A percentile compares a stretch with the other conserved stretches of the same genome.
Conservation (phyloP, 2,113 vertebrate species). For the Pseudopipra pipra region DNA sequence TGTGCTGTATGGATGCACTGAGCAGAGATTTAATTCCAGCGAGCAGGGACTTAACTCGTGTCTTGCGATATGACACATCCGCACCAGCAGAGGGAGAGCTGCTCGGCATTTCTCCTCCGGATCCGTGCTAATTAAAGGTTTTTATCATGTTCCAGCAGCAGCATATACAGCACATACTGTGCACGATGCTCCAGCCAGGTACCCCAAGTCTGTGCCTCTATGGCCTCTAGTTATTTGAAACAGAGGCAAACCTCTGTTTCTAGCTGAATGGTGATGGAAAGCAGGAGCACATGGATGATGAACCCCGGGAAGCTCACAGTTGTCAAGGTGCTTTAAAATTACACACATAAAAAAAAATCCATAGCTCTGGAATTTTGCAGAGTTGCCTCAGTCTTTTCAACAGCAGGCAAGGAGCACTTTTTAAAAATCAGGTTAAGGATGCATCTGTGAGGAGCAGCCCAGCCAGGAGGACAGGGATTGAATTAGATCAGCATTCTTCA, state of each 20-base stretch:
- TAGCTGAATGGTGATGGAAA: neutral
- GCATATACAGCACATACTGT: rapidly evolving
- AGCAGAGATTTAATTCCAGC: neutral
- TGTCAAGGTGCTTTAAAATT: neutral
- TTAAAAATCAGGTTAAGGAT: neutral
- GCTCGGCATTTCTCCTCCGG: neutral
- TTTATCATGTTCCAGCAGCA: rapidly evolving
- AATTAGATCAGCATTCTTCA: neutral
- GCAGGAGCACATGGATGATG: rapidly evolving
- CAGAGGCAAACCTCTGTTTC: neutral
- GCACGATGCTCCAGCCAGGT: neutral
- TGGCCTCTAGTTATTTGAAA: neutral
- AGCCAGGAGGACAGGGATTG: neutral
- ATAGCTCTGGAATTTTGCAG: neutral
- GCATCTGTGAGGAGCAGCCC: neutral
- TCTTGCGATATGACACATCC: rapidly evolving
- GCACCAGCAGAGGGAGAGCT: constrained; percentile 19
- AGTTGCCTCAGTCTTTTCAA: neutral
- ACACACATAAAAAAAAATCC: neutral
- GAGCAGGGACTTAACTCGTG: neutral
- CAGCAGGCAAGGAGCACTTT: neutral
- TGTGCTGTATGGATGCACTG: rapidly evolving
- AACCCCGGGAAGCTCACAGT: neutral
- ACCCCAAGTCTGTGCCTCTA: neutral
- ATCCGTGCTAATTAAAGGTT: rapidly evolving